A percentile compares a stretch with the other conserved stretches of the same genome.
phyloP scores from a whole-genome alignment of 2,888 invertebrate genomes.

The Lithophane semibrunnea region DNA sequence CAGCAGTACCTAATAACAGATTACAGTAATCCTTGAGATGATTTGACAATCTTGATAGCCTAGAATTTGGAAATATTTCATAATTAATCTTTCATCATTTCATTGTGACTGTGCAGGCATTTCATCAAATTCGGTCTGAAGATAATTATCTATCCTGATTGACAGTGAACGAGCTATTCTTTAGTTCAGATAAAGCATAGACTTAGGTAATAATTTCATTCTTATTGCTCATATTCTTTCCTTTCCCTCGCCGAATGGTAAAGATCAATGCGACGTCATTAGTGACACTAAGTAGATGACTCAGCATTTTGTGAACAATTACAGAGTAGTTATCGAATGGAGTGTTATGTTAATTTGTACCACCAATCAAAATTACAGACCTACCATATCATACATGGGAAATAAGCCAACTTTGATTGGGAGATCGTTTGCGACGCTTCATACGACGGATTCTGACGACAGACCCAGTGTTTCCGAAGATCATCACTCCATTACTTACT shows the following conservation, averaged over 20 bases:
- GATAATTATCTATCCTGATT: conserved; percentile 62
- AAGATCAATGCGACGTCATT: conserved; percentile 19
- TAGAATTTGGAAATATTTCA: conserved; percentile 48
- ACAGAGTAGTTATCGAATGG: conserved; percentile 17
- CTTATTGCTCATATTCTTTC: conserved; percentile 37
- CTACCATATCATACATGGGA: too few relatives aligned
- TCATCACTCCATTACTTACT: neutral
- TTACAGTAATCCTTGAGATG: conserved; percentile 39
- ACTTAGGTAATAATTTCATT: conserved; percentile 53
- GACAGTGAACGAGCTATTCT: conserved; percentile 60
- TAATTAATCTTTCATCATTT: conserved; percentile 56
- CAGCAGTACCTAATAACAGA: conserved; percentile 8
- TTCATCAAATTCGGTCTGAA: conserved; percentile 42
- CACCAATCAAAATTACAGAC: neutral
- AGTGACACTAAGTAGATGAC: conserved; percentile 22
- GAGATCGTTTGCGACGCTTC: neutral
- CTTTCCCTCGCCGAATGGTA: conserved; percentile 23
- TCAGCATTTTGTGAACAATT: neutral
- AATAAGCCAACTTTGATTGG: neutral
- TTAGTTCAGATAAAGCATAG: conserved; percentile 38
- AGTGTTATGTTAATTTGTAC: neutral
- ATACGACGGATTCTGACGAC: too few relatives aligned
- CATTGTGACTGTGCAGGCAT: conserved; percentile 57
- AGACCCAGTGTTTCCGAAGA: neutral
- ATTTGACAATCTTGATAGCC: conserved; percentile 43